Evolutionary conservation across 2,888 invertebrate species (phyloP), one percentile per base, ranked within the genome.

Genomic region (Agrotis exclamationis): DNA sequence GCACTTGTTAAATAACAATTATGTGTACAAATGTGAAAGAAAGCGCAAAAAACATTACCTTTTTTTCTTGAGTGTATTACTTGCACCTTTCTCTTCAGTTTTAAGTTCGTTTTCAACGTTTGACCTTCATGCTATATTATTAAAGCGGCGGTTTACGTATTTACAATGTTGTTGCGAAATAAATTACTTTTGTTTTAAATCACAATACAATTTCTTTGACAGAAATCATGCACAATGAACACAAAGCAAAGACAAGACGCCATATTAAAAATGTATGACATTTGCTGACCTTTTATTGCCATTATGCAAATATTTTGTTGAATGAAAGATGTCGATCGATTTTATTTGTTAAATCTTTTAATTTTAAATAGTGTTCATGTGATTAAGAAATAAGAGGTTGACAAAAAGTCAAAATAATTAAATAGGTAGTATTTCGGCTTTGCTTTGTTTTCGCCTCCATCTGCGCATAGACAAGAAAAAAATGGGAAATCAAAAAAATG

Each of bases 171-270:
- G 67, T 83, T 83, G 76, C 72, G 78, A 84, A 81, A 80, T 76
- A 76, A 82, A 74, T 68, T 63, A 50, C 62, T 70, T 75, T 77
- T 56, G 77, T 70, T 80, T 77, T 75, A 79, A 5, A 83, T 73
- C 70, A 78, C 74, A 80, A 74, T 70, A 81, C 70, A 83, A 85
- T 70, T 82, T 85, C n/a, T 82, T 86, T 84, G 80, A 82, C 82
- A 83, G 76, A 78, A 85, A 76, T 79, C 70, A 83, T 69, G 76
- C 62, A 82, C 76, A 86, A 85, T 86, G 85, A 86, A 86, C 79
- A 88, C 88, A 88, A 87, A 86, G 85, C 84, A 83, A 45, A 58
- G 82, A 86, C 89, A 45, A 58, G 82, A 86, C 89, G 89, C 91
- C 89, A 90, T 91, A 78, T 85, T 86, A 86, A 83, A 84, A 83